Conservation (phyloP, 2,113 vertebrate species). For the Saimiri boliviensis region DNA sequence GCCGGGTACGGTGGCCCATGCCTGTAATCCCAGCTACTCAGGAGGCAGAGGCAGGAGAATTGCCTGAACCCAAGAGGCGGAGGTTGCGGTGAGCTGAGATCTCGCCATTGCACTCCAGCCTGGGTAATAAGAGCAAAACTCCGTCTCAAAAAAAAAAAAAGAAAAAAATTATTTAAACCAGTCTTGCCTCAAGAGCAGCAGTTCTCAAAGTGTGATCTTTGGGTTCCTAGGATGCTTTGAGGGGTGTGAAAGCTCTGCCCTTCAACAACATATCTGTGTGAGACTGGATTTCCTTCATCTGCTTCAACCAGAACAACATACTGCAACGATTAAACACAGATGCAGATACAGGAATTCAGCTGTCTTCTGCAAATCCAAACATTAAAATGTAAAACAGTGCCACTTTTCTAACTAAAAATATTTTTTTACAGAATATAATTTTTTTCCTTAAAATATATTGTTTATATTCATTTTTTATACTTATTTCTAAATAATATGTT, state of each 20-base stretch:
- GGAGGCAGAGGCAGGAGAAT: too few species aligned
- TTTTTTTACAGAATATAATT: not conserved
- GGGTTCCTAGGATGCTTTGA: not conserved
- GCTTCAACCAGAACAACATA: not conserved
- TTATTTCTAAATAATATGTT: slow-evolving; percentile 8
- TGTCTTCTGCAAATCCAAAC: not conserved
- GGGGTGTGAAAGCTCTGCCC: not conserved
- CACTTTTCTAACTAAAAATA: not conserved
- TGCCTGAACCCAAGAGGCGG: too few species aligned
- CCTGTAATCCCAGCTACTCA: too few species aligned
- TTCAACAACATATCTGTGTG: not conserved
- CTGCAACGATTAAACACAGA: not conserved
- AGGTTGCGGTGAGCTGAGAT: too few species aligned
- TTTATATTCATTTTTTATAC: slow-evolving; percentile 14
- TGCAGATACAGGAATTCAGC: not conserved
- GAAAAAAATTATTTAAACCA: slow-evolving; percentile 35
- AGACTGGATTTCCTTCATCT: not conserved
- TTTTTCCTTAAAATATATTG: not conserved
- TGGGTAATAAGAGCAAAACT: too few species aligned
- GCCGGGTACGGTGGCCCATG: too few species aligned
- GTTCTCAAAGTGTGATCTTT: not conserved
- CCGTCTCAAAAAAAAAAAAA: too few species aligned
- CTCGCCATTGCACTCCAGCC: too few species aligned
- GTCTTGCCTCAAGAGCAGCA: not conserved
- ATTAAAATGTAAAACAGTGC: not conserved